Percentiles rank a stretch among this genome's conserved stretches.
Conservation (phyloP, 2,113 vertebrate species). For the Polyodon spathula region DNA sequence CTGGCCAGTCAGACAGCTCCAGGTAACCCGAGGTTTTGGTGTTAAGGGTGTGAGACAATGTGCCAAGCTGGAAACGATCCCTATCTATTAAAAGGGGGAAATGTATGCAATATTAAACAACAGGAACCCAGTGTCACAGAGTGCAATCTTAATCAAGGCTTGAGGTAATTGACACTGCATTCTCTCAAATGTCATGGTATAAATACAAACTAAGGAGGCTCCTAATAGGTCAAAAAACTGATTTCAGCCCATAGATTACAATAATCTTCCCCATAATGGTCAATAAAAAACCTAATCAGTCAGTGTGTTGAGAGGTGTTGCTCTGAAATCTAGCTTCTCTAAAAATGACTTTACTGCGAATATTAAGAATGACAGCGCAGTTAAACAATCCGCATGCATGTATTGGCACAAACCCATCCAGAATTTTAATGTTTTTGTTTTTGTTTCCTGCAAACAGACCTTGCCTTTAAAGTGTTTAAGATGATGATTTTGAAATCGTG, state of each 20-base stretch:
- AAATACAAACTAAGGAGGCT: conserved; percentile 69
- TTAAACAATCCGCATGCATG: conserved; percentile 89
- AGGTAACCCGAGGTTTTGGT: conserved; percentile 76
- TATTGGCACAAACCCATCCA: conserved; percentile 69
- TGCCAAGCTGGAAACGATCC: conserved; percentile 90
- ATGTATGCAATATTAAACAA: conserved; percentile 33
- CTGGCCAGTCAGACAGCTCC: conserved; percentile 88
- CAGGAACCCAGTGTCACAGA: conserved; percentile 43
- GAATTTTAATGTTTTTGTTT: conserved; percentile 77
- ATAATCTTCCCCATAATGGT: conserved; percentile 73
- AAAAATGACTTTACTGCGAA: conserved; percentile 81
- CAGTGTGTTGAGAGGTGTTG: conserved; percentile 74
- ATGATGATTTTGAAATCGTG: conserved; percentile 33
- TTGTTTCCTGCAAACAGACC: conserved; percentile 46
- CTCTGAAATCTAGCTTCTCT: conserved; percentile 76
- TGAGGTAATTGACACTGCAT: conserved; percentile 65
- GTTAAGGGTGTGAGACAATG: conserved; percentile 87
- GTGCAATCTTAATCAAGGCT: conserved; percentile 55
- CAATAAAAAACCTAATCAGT: conserved; percentile 80
- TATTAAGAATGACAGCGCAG: conserved; percentile 95
- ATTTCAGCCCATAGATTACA: conserved; percentile 74
- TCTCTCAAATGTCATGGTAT: conserved; percentile 68
- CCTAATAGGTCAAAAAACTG: conserved; percentile 68
- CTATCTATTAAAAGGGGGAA: conserved; percentile 66
- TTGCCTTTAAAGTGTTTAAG: conserved; percentile 36